Conservation (phyloP, 2,113 vertebrate species). For the Pyxicephalus adspersus region DNA sequence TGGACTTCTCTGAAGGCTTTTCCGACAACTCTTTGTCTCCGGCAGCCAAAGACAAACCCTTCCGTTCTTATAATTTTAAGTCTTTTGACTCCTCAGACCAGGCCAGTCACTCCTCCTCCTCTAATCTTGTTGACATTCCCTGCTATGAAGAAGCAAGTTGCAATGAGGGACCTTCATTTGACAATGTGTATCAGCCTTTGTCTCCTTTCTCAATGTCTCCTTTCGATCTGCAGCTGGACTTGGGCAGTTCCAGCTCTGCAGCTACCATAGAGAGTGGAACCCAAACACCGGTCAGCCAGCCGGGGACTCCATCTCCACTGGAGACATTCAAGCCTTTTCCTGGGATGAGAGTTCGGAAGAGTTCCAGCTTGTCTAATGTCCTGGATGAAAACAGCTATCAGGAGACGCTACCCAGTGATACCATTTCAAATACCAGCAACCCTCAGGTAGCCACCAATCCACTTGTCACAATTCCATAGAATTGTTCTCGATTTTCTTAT, state of each 20-base stretch:
- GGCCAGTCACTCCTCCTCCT: constrained; percentile 77
- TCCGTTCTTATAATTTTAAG: constrained; percentile 76
- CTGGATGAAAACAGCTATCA: constrained; percentile 88
- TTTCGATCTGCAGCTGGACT: constrained; percentile 83
- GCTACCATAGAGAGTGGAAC: constrained; percentile 59
- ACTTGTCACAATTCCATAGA: neutral
- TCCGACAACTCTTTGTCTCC: constrained; percentile 80
- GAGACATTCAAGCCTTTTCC: constrained; percentile 83
- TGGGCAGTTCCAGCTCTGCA: constrained; percentile 69
- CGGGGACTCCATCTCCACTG: constrained; percentile 84
- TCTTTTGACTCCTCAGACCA: constrained; percentile 82
- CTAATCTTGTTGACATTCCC: constrained; percentile 73
- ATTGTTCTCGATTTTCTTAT: neutral
- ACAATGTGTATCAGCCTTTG: constrained; percentile 81
- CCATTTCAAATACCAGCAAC: constrained; percentile 90
- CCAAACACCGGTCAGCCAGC: constrained; percentile 77
- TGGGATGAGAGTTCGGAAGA: constrained; percentile 77
- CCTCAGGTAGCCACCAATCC: constrained; percentile 78
- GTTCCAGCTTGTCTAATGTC: constrained; percentile 95
- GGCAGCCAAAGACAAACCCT: constrained; percentile 65
- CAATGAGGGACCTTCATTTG: constrained; percentile 61
- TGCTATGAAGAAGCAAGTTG: constrained; percentile 52
- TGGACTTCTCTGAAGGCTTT: constrained; percentile 77
- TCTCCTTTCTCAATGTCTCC: constrained; percentile 83
- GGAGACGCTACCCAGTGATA: constrained; percentile 81